phyloP scores from a whole-genome alignment of 2,113 vertebrate genomes.

The Lichenostomus cassidix region DNA sequence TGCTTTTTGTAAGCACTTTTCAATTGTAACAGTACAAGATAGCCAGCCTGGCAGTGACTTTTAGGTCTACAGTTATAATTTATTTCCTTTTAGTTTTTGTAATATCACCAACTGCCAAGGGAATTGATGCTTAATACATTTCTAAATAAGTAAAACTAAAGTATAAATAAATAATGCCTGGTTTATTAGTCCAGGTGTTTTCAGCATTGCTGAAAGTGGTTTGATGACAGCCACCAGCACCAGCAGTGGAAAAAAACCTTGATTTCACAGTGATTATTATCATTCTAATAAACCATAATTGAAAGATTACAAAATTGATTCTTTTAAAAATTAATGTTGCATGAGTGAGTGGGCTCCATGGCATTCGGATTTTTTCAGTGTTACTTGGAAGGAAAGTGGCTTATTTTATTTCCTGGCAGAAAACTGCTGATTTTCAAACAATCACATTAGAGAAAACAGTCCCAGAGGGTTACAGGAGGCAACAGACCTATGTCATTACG shows the following conservation, averaged over 20 bases:
- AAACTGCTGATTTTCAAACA: conserved; percentile 52
- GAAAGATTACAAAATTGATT: conserved; percentile 69
- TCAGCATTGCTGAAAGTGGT: conserved; percentile 14
- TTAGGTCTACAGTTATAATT: not conserved
- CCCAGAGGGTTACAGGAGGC: conserved; percentile 44
- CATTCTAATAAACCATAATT: conserved; percentile 56
- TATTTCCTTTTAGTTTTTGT: conserved; percentile 33
- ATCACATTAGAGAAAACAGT: conserved; percentile 43
- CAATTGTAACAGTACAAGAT: not conserved
- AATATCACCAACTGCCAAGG: not conserved
- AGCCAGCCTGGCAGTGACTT: not conserved
- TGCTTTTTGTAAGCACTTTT: not conserved
- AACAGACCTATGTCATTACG: conserved; percentile 49
- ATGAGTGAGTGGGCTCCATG: conserved; percentile 3
- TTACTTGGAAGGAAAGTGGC: conserved; percentile 27
- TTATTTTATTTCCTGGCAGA: conserved; percentile 52
- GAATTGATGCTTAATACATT: conserved; percentile 38
- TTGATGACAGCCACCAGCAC: conserved; percentile 26
- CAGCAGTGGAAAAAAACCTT: not conserved
- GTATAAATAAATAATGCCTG: conserved; percentile 62
- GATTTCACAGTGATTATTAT: conserved; percentile 56
- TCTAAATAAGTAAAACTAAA: conserved; percentile 52
- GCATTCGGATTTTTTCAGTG: conserved; percentile 23
- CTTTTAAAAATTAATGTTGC: conserved; percentile 68
- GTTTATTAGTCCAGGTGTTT: conserved; percentile 63